phyloP scores from a whole-genome alignment of 2,888 invertebrate species.

The Leptothorax acervorum region DNA sequence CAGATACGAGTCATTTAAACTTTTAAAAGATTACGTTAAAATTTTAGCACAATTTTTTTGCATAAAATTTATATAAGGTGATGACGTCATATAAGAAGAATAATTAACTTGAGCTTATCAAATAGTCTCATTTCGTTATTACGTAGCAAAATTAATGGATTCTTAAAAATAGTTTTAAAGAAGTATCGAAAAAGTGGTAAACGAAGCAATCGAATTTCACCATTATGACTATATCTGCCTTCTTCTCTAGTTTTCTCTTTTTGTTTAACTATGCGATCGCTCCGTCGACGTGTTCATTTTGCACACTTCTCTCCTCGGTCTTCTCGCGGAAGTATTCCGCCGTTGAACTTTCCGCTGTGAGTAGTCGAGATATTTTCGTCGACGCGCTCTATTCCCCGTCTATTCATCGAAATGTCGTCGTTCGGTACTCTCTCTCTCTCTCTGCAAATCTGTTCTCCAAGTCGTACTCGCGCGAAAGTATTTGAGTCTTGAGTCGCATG shows the following conservation, averaged over 20 bases:
- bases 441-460: not conserved
- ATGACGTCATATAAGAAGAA: not conserved
- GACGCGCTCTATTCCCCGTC: slow-evolving; percentile 39
- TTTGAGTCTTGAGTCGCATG: not conserved
- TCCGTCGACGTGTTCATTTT: slow-evolving; percentile 44
- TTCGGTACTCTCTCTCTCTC: not conserved
- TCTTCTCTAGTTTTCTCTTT: slow-evolving; percentile 21
- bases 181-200: not conserved
- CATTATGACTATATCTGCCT: slow-evolving; percentile 7
- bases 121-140: not conserved
- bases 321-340: slow-evolving; percentile 11
- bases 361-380: slow-evolving; percentile 41
- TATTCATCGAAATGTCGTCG: slow-evolving; percentile 47
- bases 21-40: not conserved
- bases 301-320: slow-evolving; percentile 14
- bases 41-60: not conserved
- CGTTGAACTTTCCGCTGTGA: slow-evolving; percentile 31
- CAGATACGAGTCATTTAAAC: not conserved
- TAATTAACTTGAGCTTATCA: not conserved
- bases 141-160: not conserved
- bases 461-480: slow-evolving; percentile 18
- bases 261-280: slow-evolving; percentile 34
- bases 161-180: not conserved
- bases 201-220: not conserved
- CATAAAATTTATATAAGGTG: not conserved